Evolutionary conservation across 2,797 vertebrate genomes (phyloP).

Genomic region (Dendrocincla fuliginosa): DNA sequence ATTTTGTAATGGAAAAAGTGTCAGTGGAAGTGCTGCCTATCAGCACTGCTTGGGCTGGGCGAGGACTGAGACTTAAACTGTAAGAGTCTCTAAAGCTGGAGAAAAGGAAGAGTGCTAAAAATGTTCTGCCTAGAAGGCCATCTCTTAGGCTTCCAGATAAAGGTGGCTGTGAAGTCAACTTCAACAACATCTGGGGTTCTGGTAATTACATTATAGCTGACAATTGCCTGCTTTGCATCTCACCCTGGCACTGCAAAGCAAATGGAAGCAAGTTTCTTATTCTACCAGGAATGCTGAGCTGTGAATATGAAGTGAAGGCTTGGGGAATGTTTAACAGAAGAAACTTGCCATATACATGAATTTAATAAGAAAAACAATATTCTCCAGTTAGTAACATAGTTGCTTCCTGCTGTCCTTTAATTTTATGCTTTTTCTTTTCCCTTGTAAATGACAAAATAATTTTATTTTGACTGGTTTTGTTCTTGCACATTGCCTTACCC

Average conservation of each 20-base stretch:
- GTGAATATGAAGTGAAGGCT: background rate
- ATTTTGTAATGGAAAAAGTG: slow-evolving; percentile 32
- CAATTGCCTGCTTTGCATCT: background rate
- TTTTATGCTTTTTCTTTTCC: background rate
- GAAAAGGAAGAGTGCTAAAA: background rate
- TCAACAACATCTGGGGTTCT: background rate
- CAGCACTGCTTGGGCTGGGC: background rate
- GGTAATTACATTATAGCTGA: background rate
- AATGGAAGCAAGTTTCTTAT: background rate
- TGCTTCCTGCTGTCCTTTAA: background rate
- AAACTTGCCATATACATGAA: background rate
- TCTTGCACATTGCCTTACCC: background rate
- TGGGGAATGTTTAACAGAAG: background rate
- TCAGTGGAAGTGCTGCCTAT: background rate
- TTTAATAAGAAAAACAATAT: background rate
- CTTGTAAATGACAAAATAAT: background rate
- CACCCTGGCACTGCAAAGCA: background rate
- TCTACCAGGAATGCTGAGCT: background rate
- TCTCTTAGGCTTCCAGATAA: background rate
- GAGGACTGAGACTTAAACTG: background rate
- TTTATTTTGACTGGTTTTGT: background rate
- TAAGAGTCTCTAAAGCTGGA: background rate
- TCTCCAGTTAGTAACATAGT: background rate
- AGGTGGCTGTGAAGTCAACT: background rate
- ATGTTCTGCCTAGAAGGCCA: background rate